These are phyloP conservation scores for Cyanoliseus patagonus DNA, from an alignment of 2,113 vertebrate genomes.

Conservation along the genomic window DNA sequence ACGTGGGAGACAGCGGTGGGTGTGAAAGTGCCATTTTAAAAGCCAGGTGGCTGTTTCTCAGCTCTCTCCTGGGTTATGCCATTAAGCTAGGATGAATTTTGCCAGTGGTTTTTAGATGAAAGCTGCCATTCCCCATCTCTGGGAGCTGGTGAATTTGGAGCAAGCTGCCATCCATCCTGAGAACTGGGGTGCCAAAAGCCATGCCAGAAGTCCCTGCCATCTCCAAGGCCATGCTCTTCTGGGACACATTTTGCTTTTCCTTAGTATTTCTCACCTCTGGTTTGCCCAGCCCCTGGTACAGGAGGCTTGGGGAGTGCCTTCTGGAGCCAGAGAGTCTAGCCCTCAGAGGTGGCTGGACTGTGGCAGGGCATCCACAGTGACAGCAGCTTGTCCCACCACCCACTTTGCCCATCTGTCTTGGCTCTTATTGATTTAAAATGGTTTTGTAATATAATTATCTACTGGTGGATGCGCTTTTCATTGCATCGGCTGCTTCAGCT, in stretches of 20 bases:
- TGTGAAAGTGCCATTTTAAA: neutral
- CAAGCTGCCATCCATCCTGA: neutral
- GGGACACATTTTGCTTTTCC: neutral
- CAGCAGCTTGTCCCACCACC: neutral
- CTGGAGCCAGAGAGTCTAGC: neutral
- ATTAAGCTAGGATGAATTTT: neutral
- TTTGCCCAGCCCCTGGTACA: neutral
- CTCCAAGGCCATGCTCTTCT: neutral
- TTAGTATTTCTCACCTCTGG: neutral
- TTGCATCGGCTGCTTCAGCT: neutral
- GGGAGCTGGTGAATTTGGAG: neutral
- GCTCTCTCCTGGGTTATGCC: neutral
- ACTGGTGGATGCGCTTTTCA: neutral
- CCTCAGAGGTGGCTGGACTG: fast-evolving
- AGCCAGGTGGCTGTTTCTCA: neutral
- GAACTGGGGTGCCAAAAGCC: neutral
- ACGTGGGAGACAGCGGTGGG: neutral
- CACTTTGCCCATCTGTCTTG: neutral
- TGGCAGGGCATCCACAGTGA: neutral
- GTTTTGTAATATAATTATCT: constrained; percentile 32
- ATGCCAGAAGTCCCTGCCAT: fast-evolving
- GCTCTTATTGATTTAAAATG: constrained; percentile 19
- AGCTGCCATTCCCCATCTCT: neutral
- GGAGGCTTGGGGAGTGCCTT: neutral
- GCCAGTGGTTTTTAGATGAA: neutral